A percentile compares a stretch with the other conserved stretches of the same genome.
These are phyloP conservation scores for Tragelaphus buxtoni DNA, from an alignment of 2,113 vertebrate species.

Conservation along the genomic window DNA sequence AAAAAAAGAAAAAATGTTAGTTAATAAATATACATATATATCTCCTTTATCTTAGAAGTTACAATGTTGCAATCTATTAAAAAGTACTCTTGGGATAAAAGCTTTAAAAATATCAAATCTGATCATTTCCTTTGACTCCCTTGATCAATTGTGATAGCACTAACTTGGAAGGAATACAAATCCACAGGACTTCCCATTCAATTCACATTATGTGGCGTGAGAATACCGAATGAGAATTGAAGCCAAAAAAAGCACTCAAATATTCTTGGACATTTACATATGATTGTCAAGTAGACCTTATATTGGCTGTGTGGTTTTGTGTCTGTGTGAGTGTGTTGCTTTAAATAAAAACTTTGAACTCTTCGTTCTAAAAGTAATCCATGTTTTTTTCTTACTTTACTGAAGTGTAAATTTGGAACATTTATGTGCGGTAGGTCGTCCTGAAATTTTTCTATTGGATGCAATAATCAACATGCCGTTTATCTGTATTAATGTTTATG, in stretches of 20 bases:
- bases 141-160: neutral
- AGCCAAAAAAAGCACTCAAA: constrained; percentile 14
- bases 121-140: neutral
- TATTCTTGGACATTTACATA: neutral
- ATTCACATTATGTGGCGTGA: neutral
- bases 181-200: neutral
- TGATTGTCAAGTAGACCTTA: neutral
- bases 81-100: neutral
- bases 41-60: neutral
- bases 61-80: neutral
- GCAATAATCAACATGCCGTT: neutral
- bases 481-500: neutral
- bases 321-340: neutral
- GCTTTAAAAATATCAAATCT: neutral
- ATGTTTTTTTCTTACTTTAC: neutral
- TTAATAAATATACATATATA: neutral
- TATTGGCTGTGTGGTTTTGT: neutral
- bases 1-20: neutral
- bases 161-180: neutral
- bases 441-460: neutral
- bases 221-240: neutral
- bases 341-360: neutral
- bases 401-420: neutral
- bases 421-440: neutral
- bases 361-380: neutral